These are phyloP conservation scores for Hipposideros armiger DNA, from an alignment of 2,113 vertebrate species.

Conservation along the genomic window DNA sequence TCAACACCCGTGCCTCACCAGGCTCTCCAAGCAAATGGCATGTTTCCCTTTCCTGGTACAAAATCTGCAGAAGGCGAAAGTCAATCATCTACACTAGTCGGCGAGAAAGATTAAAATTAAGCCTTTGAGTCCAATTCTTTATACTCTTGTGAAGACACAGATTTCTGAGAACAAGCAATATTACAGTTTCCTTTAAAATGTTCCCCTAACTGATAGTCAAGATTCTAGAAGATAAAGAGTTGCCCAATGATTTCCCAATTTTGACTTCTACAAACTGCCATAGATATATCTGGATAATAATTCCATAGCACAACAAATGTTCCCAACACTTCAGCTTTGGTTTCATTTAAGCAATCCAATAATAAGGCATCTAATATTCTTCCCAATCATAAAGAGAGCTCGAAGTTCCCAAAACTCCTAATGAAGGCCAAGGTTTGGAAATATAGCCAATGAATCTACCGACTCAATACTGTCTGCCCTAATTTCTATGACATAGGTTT, in stretches of 20 bases:
- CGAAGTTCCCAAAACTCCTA: slow-evolving; percentile 1
- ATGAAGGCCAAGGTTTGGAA: not conserved
- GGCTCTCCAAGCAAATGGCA: slow-evolving; percentile 65
- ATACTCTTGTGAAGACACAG: not conserved
- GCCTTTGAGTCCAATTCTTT: slow-evolving; percentile 4
- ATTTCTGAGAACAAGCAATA: slow-evolving; percentile 15
- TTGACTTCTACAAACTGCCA: slow-evolving; percentile 10
- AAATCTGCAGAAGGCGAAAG: slow-evolving; percentile 67
- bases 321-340: not conserved
- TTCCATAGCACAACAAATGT: slow-evolving; percentile 22
- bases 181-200: slow-evolving; percentile 23
- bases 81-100: slow-evolving; percentile 6
- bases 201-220: not conserved
- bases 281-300: slow-evolving; percentile 30
- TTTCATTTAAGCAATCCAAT: slow-evolving; percentile 59
- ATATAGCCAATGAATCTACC: not conserved
- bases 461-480: not conserved
- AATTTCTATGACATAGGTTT: slow-evolving; percentile 8
- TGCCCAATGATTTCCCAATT: not conserved
- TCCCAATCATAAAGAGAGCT: not conserved
- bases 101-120: slow-evolving; percentile 63
- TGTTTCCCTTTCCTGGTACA: slow-evolving; percentile 66
- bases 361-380: not conserved
- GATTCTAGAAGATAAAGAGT: not conserved
- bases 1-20: slow-evolving; percentile 25